phyloP scores from a whole-genome alignment of 2,888 invertebrate species.

The Phasia obesa region DNA sequence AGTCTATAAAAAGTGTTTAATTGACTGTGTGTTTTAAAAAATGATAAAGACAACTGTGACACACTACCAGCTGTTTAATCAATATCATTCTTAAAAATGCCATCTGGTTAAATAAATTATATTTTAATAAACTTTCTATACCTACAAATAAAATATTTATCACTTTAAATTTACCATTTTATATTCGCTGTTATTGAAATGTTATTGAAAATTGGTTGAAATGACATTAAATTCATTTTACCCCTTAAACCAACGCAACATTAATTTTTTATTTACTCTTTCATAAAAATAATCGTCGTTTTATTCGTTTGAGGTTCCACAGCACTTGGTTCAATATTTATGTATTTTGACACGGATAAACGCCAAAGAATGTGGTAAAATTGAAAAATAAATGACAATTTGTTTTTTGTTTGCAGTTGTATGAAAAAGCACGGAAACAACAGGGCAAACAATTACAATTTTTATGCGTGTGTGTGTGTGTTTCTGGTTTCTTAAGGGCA shows the following conservation, averaged over 20 bases:
- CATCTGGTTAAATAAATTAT: constrained; percentile 5
- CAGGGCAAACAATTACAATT: constrained; percentile 27
- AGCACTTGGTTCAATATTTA: constrained; percentile 60
- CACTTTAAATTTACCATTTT: constrained; percentile 53
- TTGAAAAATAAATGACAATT: constrained; percentile 58
- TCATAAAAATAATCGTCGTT: constrained; percentile 33
- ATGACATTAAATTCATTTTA: constrained; percentile 37
- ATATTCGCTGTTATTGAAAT: constrained; percentile 19
- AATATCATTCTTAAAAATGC: background rate
- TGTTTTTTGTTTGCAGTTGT: constrained; percentile 15
- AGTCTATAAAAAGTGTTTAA: background rate
- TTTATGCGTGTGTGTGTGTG: constrained; percentile 12
- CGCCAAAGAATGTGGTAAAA: constrained; percentile 62
- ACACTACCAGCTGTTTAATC: background rate
- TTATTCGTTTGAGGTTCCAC: constrained; percentile 48
- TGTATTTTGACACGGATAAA: constrained; percentile 61
- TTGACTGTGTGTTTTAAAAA: background rate
- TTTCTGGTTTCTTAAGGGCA: constrained; percentile 51
- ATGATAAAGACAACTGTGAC: constrained; percentile 8
- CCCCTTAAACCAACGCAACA: background rate
- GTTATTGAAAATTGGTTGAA: constrained; percentile 19
- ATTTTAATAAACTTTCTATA: constrained; percentile 33
- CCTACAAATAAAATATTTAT: constrained; percentile 14
- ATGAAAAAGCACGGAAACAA: background rate
- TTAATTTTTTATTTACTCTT: background rate